These are phyloP conservation scores for Natator depressus DNA, from an alignment of 2,113 vertebrate species.

Conservation along the genomic window DNA sequence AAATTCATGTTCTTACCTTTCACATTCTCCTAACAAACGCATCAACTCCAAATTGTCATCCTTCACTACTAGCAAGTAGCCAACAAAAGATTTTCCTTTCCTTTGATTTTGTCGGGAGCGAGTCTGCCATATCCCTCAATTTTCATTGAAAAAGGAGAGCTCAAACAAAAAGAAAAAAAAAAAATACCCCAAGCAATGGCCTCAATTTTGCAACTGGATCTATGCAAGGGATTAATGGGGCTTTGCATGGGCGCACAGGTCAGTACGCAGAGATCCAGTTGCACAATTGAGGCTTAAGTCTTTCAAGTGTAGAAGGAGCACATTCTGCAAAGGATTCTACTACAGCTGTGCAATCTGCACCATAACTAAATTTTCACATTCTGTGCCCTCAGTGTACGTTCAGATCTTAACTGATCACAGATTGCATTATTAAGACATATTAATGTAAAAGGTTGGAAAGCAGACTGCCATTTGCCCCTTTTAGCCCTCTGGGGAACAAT, in stretches of 20 bases:
- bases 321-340: not conserved
- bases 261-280: not conserved
- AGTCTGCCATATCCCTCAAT: not conserved
- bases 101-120: not conserved
- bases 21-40: not conserved
- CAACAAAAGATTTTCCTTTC: not conserved
- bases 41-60: not conserved
- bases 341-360: not conserved
- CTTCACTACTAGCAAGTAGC: not conserved
- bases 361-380: not conserved
- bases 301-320: rapidly evolving
- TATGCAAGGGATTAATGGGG: not conserved
- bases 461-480: not conserved
- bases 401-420: not conserved
- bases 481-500: rapidly evolving
- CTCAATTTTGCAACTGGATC: not conserved
- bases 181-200: rapidly evolving
- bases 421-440: constrained; percentile 24
- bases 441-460: rapidly evolving
- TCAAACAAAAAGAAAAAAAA: not conserved
- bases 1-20: not conserved
- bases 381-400: not conserved
- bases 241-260: not conserved
- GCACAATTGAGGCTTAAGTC: not conserved
- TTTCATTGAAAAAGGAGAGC: not conserved